Conservation (phyloP, 2,888 invertebrate species). For the Germaria angustata region DNA sequence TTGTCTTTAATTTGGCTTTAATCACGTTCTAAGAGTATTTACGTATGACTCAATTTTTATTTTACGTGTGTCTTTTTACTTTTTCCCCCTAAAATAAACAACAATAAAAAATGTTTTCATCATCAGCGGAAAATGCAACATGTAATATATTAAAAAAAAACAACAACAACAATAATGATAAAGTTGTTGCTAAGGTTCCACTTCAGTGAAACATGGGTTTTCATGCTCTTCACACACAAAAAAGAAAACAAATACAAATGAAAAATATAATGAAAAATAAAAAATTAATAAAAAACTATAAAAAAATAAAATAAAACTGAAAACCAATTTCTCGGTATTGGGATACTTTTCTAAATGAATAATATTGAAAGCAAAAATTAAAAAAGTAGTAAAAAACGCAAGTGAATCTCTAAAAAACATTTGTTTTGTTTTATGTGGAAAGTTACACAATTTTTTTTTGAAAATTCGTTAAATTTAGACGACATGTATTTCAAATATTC, state of each 20-base stretch:
- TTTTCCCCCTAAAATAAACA: background rate
- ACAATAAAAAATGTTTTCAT: constrained; percentile 24
- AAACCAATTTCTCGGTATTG: background rate
- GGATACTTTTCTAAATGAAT: no score
- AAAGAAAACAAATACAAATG: background rate
- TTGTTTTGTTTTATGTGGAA: no score
- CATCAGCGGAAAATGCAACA: constrained; percentile 53
- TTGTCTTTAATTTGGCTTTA: constrained; percentile 20
- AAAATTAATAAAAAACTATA: background rate
- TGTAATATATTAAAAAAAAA: constrained; percentile 50
- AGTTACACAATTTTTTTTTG: no score
- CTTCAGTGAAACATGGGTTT: constrained; percentile 52
- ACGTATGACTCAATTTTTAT: constrained; percentile 46
- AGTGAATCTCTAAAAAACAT: background rate
- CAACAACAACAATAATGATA: constrained; percentile 35
- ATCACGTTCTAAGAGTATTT: constrained; percentile 43
- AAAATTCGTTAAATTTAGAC: no score
- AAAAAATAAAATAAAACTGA: background rate
- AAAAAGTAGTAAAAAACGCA: no score
- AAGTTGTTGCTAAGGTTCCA: constrained; percentile 52
- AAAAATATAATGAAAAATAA: background rate
- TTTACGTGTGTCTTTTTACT: background rate
- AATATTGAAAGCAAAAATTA: no score
- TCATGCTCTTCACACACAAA: background rate
- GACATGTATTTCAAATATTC: no score